phyloP scores from a whole-genome alignment of 2,888 invertebrate species.

The Amiota mariae region DNA sequence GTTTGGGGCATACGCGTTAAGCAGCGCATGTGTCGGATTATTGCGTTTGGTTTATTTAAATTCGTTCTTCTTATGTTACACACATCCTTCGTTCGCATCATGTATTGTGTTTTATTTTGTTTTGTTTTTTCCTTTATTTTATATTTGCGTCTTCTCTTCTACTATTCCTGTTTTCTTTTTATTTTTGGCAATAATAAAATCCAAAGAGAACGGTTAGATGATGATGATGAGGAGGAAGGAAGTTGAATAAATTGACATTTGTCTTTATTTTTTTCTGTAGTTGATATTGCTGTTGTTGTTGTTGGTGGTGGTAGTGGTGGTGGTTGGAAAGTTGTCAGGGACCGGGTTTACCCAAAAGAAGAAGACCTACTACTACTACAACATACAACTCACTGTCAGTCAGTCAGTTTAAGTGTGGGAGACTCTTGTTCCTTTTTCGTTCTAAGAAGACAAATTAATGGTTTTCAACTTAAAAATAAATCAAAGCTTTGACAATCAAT shows the following conservation, averaged over 20 bases:
- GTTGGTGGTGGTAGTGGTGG: not conserved
- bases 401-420: constrained; percentile 2
- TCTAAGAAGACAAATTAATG: constrained; percentile 25
- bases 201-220: constrained; percentile 12
- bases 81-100: no score
- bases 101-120: no score
- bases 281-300: no score
- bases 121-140: constrained; percentile 24
- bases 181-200: constrained; percentile 35
- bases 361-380: no score
- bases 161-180: not conserved
- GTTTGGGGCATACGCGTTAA: constrained; percentile 25
- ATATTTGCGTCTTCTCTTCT: not conserved
- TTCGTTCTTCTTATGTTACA: constrained; percentile 39
- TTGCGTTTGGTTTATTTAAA: constrained; percentile 54
- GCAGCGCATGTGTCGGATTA: constrained; percentile 64
- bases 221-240: not conserved
- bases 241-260: constrained; percentile 57
- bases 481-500: constrained; percentile 3
- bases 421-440: not conserved
- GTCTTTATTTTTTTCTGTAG: not conserved
- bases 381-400: not conserved
- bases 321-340: constrained; percentile 47
- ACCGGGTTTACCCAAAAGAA: not conserved
- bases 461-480: constrained; percentile 28